Evolutionary conservation across 2,113 vertebrate species (phyloP).

Genomic region (Melanerpes formicivorus): DNA sequence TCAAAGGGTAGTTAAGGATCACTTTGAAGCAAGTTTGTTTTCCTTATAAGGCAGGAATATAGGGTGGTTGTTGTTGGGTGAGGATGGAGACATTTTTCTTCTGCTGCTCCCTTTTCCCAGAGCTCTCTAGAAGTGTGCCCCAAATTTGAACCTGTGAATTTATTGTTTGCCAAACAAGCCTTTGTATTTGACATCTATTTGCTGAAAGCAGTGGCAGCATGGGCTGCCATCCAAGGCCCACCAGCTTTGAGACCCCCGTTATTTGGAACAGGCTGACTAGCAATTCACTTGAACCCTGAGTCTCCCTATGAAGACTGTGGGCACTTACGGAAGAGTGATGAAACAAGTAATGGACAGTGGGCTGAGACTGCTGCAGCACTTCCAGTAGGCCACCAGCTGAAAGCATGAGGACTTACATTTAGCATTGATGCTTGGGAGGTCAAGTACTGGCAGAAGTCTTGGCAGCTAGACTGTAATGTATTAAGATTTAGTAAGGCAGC

Average conservation of each 20-base stretch:
- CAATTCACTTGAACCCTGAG: rapidly evolving
- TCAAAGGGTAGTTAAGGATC: neutral
- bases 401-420: rapidly evolving
- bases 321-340: rapidly evolving
- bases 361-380: neutral
- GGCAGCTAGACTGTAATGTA: neutral
- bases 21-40: neutral
- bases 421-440: neutral
- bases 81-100: neutral
- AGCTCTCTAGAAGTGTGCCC: neutral
- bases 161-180: neutral
- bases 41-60: constrained; percentile 24
- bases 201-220: neutral
- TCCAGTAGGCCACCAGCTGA: neutral
- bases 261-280: neutral
- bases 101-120: neutral
- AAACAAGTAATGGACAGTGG: neutral
- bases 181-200: neutral
- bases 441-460: neutral
- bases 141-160: neutral
- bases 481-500: neutral
- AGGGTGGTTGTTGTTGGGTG: neutral
- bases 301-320: neutral
- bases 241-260: rapidly evolving
- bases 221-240: neutral